Evolutionary conservation across 1,140 invertebrate genomes (phyloP).

Genomic region (Trissolcus basalis): DNA sequence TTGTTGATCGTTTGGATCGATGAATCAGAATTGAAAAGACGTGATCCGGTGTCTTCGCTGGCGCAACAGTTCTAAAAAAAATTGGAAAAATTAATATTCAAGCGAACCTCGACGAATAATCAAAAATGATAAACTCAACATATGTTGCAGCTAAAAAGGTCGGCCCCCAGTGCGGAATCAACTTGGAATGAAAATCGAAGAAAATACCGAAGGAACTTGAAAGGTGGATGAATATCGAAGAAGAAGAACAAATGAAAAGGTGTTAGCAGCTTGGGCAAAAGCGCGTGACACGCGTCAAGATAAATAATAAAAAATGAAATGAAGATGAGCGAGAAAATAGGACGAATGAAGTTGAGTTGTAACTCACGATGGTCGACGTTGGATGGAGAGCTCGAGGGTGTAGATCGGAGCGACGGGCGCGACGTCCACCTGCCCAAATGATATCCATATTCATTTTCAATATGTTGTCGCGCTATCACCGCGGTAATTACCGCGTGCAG

Average conservation of each 20-base stretch:
- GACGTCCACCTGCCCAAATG: slow-evolving; percentile 66
- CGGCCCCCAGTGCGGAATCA: background rate
- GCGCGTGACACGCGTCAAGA: background rate
- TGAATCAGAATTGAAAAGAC: slow-evolving; percentile 67
- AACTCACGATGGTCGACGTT: background rate
- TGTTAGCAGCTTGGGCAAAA: too few species aligned
- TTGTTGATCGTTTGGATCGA: slow-evolving; percentile 76
- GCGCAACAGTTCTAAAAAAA: background rate
- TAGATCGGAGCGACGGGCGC: slow-evolving; percentile 26
- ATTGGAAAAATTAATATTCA: background rate
- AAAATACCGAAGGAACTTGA: slow-evolving; percentile 1
- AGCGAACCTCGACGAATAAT: background rate
- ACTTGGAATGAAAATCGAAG: background rate
- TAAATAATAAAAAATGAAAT: background rate
- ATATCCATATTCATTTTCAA: slow-evolving; percentile 68
- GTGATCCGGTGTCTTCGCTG: background rate
- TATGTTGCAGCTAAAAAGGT: background rate
- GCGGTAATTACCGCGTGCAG: slow-evolving; percentile 68
- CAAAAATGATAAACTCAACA: too few species aligned
- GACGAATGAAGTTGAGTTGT: too few species aligned
- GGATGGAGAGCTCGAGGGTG: slow-evolving; percentile 1
- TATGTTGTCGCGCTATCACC: slow-evolving; percentile 65
- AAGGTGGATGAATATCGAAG: too few species aligned
- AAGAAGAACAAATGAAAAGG: too few species aligned
- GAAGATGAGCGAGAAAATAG: background rate